Conservation (phyloP, 2,797 vertebrate species). For the Paedocypris micromegethes region DNA sequence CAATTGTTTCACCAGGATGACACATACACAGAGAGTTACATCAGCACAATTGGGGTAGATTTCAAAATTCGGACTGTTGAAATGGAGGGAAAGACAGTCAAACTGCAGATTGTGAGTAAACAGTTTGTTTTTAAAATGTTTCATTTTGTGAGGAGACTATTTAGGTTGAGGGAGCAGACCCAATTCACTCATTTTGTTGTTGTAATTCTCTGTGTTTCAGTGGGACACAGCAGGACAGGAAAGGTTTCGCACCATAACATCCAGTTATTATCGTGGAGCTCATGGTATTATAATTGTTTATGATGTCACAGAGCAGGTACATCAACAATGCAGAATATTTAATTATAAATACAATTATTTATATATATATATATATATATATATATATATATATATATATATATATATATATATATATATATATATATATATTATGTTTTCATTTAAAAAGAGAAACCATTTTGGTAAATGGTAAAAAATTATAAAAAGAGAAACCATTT, state of each 20-base stretch:
- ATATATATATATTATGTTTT: too few species aligned
- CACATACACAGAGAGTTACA: constrained; percentile 77
- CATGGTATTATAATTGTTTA: constrained; percentile 62
- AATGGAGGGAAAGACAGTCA: constrained; percentile 73
- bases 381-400: too few species aligned
- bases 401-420: too few species aligned
- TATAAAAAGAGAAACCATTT: too few species aligned
- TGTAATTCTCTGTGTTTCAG: constrained; percentile 42
- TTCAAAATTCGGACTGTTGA: constrained; percentile 78
- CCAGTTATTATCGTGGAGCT: constrained; percentile 62
- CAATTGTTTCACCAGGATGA: constrained; percentile 60
- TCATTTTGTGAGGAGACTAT: too few species aligned
- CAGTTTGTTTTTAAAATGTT: background rate
- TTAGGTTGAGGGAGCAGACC: too few species aligned
- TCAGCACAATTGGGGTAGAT: constrained; percentile 76
- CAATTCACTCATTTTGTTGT: too few species aligned
- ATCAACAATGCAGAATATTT: too few species aligned
- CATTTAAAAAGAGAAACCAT: too few species aligned
- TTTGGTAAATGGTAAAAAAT: too few species aligned
- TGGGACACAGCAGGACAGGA: constrained; percentile 77
- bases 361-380: too few species aligned
- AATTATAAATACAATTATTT: too few species aligned
- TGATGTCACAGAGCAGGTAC: constrained; percentile 61
- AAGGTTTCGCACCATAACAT: constrained; percentile 71
- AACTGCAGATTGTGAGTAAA: constrained; percentile 72